phyloP scores from a whole-genome alignment of 1,140 invertebrate genomes.

The Brachionus asplanchnoidis region DNA sequence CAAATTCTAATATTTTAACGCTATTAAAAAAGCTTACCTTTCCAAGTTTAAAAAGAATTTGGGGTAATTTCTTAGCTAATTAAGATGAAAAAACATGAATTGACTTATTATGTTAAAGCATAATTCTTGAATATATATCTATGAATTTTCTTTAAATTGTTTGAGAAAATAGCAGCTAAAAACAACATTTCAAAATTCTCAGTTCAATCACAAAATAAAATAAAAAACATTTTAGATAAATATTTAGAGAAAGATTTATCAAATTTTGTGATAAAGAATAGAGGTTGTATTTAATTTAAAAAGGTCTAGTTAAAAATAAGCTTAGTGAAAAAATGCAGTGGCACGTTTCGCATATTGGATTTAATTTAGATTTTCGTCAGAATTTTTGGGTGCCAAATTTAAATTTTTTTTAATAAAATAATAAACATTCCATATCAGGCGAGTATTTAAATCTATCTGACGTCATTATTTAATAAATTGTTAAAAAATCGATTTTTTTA shows the following conservation, averaged over 20 bases:
- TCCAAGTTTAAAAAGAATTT: neutral
- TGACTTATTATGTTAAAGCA: neutral
- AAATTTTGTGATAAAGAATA: neutral
- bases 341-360: neutral
- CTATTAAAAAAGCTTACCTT: neutral
- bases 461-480: neutral
- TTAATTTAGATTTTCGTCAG: neutral
- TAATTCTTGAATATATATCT: neutral
- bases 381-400: neutral
- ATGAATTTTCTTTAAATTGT: neutral
- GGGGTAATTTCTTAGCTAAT: neutral
- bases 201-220: neutral
- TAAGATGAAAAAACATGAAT: neutral
- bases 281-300: neutral
- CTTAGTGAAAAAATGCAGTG: neutral
- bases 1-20: neutral
- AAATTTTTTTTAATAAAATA: neutral
- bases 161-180: conserved; percentile 1
- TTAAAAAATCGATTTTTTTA: neutral
- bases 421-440: neutral
- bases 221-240: conserved; percentile 4
- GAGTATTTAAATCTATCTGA: neutral
- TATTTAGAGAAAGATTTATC: neutral
- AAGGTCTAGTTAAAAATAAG: neutral
- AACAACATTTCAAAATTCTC: neutral